Percentiles rank a stretch among this genome's conserved stretches.
These are phyloP conservation scores for Drosophila sp. DNA, from an alignment of 1,140 invertebrate genomes.

Conservation along the genomic window DNA sequence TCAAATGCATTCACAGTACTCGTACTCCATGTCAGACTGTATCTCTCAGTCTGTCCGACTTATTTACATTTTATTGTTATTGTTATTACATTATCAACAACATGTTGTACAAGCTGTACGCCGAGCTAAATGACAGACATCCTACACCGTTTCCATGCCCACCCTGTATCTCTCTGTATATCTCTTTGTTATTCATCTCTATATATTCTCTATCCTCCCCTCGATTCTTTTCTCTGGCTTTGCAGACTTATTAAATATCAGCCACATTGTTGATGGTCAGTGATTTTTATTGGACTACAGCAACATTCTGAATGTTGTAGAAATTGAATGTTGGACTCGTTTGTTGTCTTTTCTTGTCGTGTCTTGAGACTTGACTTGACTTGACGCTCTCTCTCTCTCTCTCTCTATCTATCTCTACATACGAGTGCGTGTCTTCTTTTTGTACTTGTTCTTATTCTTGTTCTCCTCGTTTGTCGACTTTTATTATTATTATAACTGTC, in stretches of 20 bases:
- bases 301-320: conserved; percentile 15
- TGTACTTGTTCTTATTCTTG: conserved; percentile 24
- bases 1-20: conserved; percentile 31
- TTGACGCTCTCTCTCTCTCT: conserved; percentile 13
- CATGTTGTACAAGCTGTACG: conserved; percentile 43
- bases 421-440: not conserved
- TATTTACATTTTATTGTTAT: conserved; percentile 52
- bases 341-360: too few species aligned
- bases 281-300: conserved; percentile 68
- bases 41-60: conserved; percentile 23
- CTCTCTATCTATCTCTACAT: too few species aligned
- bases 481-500: conserved; percentile 68
- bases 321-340: conserved; percentile 27
- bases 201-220: not conserved
- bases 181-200: conserved; percentile 23
- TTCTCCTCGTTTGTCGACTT: conserved; percentile 27
- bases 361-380: conserved; percentile 21
- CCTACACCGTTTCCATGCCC: conserved; percentile 12
- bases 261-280: conserved; percentile 76
- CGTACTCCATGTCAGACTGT: conserved; percentile 7
- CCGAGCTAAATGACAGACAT: too few species aligned
- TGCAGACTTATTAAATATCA: conserved; percentile 75
- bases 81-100: conserved; percentile 57
- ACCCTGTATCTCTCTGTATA: conserved; percentile 12
- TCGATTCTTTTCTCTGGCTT: conserved; percentile 25